Conservation (phyloP, 1,140 invertebrate species). For the Dendrolimus punctatus region DNA sequence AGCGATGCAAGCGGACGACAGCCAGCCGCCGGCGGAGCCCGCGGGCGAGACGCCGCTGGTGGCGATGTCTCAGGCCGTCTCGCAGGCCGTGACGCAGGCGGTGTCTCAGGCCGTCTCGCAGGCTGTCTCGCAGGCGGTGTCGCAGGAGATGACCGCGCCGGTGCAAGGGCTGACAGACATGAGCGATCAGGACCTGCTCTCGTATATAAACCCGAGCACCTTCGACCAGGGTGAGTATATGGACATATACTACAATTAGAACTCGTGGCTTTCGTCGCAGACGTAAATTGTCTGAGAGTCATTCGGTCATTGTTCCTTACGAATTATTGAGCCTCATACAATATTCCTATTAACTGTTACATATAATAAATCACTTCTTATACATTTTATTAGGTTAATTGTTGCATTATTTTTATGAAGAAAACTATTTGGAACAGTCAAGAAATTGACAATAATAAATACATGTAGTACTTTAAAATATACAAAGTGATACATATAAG, state of each 20-base stretch:
- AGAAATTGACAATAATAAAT: too few relatives aligned
- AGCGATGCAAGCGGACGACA: slow-evolving; percentile 55
- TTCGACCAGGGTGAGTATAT: slow-evolving; percentile 83
- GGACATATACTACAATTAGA: slow-evolving; percentile 30
- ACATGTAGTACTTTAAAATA: too few relatives aligned
- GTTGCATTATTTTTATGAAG: too few relatives aligned
- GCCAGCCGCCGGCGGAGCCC: slow-evolving; percentile 66
- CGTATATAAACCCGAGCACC: slow-evolving; percentile 89
- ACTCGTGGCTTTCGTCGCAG: too few relatives aligned
- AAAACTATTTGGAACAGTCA: too few relatives aligned
- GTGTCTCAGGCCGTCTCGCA: slow-evolving; percentile 74
- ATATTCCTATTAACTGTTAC: neutral
- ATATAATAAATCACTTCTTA: too few relatives aligned
- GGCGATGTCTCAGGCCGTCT: slow-evolving; percentile 68
- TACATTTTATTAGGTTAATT: too few relatives aligned
- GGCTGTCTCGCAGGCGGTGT: slow-evolving; percentile 74
- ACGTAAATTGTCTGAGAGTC: too few relatives aligned
- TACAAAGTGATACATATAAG: too few relatives aligned
- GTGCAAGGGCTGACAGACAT: slow-evolving; percentile 83
- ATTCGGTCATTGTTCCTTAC: neutral
- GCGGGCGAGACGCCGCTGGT: slow-evolving; percentile 68
- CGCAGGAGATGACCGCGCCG: slow-evolving; percentile 74
- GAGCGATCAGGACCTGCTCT: slow-evolving; percentile 88
- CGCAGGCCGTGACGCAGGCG: slow-evolving; percentile 73
- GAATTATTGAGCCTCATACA: neutral